Base-by-base conservation (phyloP, 2,113 vertebrate genomes). In the Lanius ludovicianus region DNA sequence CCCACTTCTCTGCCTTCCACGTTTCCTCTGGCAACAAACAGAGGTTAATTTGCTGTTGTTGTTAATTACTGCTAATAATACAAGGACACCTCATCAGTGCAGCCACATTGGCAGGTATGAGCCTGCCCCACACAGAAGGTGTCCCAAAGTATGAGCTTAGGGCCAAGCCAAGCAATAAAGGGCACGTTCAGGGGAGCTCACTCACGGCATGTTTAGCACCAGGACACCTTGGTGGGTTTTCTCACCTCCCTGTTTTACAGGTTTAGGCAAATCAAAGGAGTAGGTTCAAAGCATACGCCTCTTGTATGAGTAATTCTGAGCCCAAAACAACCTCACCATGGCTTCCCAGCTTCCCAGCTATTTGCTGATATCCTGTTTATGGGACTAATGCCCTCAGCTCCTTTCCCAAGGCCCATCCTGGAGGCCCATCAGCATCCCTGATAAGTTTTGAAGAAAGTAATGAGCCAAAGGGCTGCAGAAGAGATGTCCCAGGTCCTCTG, bases 171-270 rank as follows among this genome's bases (percentile, higher is more conserved):
- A 47, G 41, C 17, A 25, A 8, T 10, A 31, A 21, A 37, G 16
- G 27, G 30, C 10, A 44, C 3, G 18, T 21, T 10, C 3, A 4
- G 50, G 69, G 33, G 33, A 60, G 74, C 22, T 55, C 3, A 1
- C 7, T 46, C 27, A 41, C 0, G 1, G 62, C 67, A 20, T 3
- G 35, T 37, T 60, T 7, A 62, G 37, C 78, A 49, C 47, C 24
- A 10, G n/a, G 56, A 70, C 31, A 57, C 15, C 62, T 60, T 2
- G 0, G 20, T 0, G 5, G 21, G 5, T 42, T 80, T 65, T 39
- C 63, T 73, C 59, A 39, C 33, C 59, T 27, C 49, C 0, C 0
- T 10, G 0, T 47, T 69, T 89, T 13, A 79, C 44, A 68, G 39
- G 44, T 60, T 86, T 35, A 53, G 49, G 53, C 27, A 91, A 89